Base-by-base conservation (phyloP, 2,797 vertebrate genomes). In the Erithacus rubecula region DNA sequence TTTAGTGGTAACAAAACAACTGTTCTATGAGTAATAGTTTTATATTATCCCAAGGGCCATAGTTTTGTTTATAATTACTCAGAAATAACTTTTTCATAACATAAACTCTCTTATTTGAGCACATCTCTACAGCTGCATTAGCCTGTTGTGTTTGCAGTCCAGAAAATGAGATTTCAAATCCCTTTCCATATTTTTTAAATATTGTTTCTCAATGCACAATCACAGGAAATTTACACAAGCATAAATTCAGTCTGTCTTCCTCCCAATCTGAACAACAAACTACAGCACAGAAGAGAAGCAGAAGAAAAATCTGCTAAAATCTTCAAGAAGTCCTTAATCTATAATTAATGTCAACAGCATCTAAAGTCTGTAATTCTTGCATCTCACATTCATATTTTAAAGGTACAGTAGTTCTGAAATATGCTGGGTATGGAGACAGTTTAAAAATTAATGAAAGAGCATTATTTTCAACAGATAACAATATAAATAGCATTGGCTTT, bases 321-420 rank as follows among this genome's bases (percentile, higher is more conserved):
- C 80, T 92, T 83, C 27, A 94, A 65, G 68, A 90, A 95, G 29
- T 81, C 52, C 58, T 90, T 88, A 82, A 94, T 94, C 67, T 88
- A 96, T 90, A 96, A 95, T 91, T 96, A 72, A 95, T 76, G 70
- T 64, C n/a, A 78, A 74, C 72, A 95, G 53, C 22, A 17, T 83
- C 79, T 90, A 49, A 89, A 81, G 47, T 36, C 88, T 76, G 39
- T 84, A 59, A 93, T 87, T 93, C 9, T 4, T 83, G 56, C 44
- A 90, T 93, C 58, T 92, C 37, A 55, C 90, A 91, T 94, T 68
- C 34, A 89, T 95, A 92, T 95, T 96, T 96, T 89, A 96, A 94
- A 94, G 51, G 44, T 83, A 86, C 58, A 91, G 44, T 30, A 92
- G 69, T 93, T 94, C 56, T 41, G 55, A 90, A 62, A 58, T 79